Conservation (phyloP, 2,888 invertebrate species). For the Callyntrura guangdongensis region DNA sequence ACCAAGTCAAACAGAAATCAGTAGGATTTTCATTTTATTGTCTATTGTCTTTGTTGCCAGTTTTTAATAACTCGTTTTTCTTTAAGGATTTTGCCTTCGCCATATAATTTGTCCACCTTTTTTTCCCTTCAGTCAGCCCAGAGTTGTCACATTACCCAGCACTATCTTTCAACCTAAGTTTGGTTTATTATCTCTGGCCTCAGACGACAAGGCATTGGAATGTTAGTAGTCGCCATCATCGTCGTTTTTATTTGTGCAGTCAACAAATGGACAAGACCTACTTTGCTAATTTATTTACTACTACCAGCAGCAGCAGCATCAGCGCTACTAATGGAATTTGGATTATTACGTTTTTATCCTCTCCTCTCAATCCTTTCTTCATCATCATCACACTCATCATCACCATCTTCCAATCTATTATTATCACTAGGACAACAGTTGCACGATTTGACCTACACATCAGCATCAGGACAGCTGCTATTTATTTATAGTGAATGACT, state of each 20-base stretch:
- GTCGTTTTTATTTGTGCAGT: neutral
- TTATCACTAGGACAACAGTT: slow-evolving; percentile 47
- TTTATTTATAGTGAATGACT: slow-evolving; percentile 45
- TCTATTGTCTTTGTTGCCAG: no score
- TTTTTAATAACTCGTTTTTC: no score
- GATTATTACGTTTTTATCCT: neutral
- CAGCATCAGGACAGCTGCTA: neutral
- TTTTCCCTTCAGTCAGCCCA: no score
- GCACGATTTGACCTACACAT: slow-evolving; percentile 69
- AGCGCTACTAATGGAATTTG: no score
- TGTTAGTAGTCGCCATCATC: neutral
- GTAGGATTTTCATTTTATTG: neutral
- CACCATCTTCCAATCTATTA: slow-evolving; percentile 23
- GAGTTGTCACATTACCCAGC: neutral
- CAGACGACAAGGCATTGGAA: no score
- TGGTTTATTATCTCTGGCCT: no score
- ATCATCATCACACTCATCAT: slow-evolving; percentile 30
- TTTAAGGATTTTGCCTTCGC: no score
- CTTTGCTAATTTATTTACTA: no score
- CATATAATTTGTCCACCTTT: no score
- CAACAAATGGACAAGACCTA: slow-evolving; percentile 20
- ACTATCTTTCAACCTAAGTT: neutral
- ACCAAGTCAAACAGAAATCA: neutral
- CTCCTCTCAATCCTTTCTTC: slow-evolving; percentile 15
- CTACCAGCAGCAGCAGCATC: no score